Base-by-base conservation (phyloP, 2,888 invertebrate genomes). In the Cantharis nigra region DNA sequence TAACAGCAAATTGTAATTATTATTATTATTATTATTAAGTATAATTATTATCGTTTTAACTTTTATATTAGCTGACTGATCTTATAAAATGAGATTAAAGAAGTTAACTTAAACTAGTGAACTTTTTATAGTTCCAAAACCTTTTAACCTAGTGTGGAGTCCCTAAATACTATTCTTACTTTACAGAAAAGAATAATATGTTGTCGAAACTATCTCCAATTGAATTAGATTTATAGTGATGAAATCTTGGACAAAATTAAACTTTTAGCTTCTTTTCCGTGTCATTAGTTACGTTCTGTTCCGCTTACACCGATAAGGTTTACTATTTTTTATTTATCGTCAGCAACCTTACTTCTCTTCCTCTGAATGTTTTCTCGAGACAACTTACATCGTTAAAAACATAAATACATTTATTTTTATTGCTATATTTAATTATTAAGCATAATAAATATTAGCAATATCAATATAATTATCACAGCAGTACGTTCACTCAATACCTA, bases 161-260 rank as follows among this genome's bases (percentile, higher is more conserved):
- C 71, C 72, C 64, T 77, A 79, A 80, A 79, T 77, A 70, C 77
- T 80, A 77, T 80, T 72, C 74, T 73, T 75, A 30, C 71, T 78
- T 67, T 76, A 76, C 30, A 70, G 74, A 81, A 82, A 83, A 83
- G 83, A 83, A 83, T 83, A 83, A 85, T 85, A 83, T 82, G 84
- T 85, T 83, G 81, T 82, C 82, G 84, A 84, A 84, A 85, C 83
- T 84, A 85, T 84, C 82, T 82, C 84, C 86, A 84, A 85, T 86
- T 85, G 84, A 85, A 85, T 84, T 83, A 86, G 87, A 87, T 87
- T 87, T 87, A 87, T 87, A 84, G 85, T 87, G 86, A 87, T 86
- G 87, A 87, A 87, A 87, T 86, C 86, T 85, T 84, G 85, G 85
- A 85, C 86, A 86, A 87, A 87, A 87, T 87, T 87, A 87, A 87